Evolutionary conservation across 1,140 invertebrate genomes (phyloP).

Genomic region (Teleopsis dalmanni): DNA sequence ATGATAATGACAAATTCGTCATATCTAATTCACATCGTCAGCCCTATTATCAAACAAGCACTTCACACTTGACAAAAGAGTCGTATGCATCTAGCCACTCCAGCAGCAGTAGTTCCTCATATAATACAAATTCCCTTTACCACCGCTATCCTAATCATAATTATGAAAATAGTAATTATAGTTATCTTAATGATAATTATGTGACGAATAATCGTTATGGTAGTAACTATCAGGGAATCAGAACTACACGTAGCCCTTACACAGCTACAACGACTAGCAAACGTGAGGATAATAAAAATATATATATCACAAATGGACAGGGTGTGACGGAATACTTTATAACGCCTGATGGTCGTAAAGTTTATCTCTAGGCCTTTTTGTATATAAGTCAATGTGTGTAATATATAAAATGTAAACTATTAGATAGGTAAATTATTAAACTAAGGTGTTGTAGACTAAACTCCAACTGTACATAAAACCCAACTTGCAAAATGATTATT

Average conservation of each 20-base stretch:
- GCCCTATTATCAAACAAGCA: background rate
- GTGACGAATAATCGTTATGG: conserved; percentile 31
- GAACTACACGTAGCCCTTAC: conserved; percentile 3
- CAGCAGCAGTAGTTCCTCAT: background rate
- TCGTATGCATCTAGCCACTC: background rate
- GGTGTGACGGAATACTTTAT: conserved; percentile 40
- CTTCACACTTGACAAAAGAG: background rate
- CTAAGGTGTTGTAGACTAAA: too few relatives aligned
- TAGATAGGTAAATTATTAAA: too few relatives aligned
- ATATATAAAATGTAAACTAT: too few relatives aligned
- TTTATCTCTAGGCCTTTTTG: conserved; percentile 31
- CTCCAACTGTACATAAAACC: too few relatives aligned
- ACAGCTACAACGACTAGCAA: conserved; percentile 11
- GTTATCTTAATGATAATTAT: conserved; percentile 31
- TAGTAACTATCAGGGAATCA: conserved; percentile 25
- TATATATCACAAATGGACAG: conserved; percentile 39
- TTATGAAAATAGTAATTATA: conserved; percentile 9
- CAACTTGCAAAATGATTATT: too few relatives aligned
- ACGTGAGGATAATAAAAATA: conserved; percentile 32
- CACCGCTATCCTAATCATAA: background rate
- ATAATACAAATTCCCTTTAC: background rate
- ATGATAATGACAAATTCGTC: conserved; percentile 26
- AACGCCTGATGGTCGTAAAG: conserved; percentile 32
- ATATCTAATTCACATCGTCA: conserved; percentile 11
- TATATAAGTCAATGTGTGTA: background rate